Conservation (phyloP, 2,888 invertebrate genomes). For the Sesia apiformis region DNA sequence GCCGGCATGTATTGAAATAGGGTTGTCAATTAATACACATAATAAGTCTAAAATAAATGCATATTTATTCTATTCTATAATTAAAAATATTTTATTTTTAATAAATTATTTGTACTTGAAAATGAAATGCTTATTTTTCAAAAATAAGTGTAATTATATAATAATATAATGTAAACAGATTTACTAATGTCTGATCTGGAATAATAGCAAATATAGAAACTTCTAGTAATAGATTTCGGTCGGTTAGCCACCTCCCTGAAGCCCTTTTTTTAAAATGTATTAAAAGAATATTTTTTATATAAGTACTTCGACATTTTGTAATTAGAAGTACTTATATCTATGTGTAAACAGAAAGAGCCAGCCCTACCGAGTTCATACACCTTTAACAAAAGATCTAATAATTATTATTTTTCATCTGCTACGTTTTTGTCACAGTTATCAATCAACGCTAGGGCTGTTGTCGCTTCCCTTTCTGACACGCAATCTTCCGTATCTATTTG, state of each 20-base stretch:
- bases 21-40: constrained; percentile 36
- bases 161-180: too few species aligned
- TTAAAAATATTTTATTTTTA: too few species aligned
- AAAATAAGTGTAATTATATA: too few species aligned
- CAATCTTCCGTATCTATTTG: constrained; percentile 21
- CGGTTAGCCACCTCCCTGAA: too few species aligned
- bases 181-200: too few species aligned
- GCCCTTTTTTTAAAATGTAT: not conserved
- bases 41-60: constrained; percentile 2
- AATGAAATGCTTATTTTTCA: too few species aligned
- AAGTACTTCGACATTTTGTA: not conserved
- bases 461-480: constrained; percentile 30
- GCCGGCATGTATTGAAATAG: constrained; percentile 48
- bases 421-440: constrained; percentile 76
- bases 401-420: constrained; percentile 75
- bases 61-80: too few species aligned
- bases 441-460: constrained; percentile 65
- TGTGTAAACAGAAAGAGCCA: constrained; percentile 14
- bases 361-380: constrained; percentile 61
- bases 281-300: not conserved
- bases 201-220: too few species aligned
- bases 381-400: constrained; percentile 69
- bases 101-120: too few species aligned
- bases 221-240: too few species aligned
- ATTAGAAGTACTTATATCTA: too few species aligned